Percentiles rank a stretch among this genome's conserved stretches.
Evolutionary conservation across 1,140 invertebrate species (phyloP).

Genomic region (Drosophila leontia): DNA sequence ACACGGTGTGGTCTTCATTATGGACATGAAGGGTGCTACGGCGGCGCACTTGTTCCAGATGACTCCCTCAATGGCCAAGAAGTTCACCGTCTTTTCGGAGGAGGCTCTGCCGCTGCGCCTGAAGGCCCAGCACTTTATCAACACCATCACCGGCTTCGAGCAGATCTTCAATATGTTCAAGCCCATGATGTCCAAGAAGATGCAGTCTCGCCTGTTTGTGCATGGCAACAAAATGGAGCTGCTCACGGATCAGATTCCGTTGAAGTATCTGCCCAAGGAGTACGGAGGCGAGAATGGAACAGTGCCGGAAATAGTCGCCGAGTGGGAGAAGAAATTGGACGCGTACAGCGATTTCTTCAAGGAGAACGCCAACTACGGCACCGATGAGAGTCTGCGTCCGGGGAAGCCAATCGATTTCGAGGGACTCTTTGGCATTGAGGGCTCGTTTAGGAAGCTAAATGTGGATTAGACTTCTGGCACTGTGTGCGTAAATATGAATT

Average conservation of each 20-base stretch:
- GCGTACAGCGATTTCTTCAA: conserved; percentile 87
- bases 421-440: conserved; percentile 74
- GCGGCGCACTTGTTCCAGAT: conserved; percentile 85
- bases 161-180: conserved; percentile 85
- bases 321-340: conserved; percentile 87
- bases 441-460: conserved; percentile 76
- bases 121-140: conserved; percentile 86
- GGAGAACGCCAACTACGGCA: conserved; percentile 86
- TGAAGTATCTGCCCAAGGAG: conserved; percentile 86
- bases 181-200: conserved; percentile 86
- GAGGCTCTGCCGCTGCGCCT: conserved; percentile 86
- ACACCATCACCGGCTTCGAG: conserved; percentile 86
- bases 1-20: conserved; percentile 85
- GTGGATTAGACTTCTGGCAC: conserved; percentile 51
- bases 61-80: conserved; percentile 85
- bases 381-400: conserved; percentile 87
- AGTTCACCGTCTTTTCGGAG: conserved; percentile 85
- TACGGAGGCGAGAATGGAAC: conserved; percentile 86
- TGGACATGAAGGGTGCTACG: conserved; percentile 85
- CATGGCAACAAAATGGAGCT: conserved; percentile 85
- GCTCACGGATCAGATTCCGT: conserved; percentile 85
- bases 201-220: conserved; percentile 85
- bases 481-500: conserved; percentile 1
- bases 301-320: conserved; percentile 85
- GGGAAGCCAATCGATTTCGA: conserved; percentile 87